Conservation (phyloP, 2,113 vertebrate genomes). For the Astur gentilis region DNA sequence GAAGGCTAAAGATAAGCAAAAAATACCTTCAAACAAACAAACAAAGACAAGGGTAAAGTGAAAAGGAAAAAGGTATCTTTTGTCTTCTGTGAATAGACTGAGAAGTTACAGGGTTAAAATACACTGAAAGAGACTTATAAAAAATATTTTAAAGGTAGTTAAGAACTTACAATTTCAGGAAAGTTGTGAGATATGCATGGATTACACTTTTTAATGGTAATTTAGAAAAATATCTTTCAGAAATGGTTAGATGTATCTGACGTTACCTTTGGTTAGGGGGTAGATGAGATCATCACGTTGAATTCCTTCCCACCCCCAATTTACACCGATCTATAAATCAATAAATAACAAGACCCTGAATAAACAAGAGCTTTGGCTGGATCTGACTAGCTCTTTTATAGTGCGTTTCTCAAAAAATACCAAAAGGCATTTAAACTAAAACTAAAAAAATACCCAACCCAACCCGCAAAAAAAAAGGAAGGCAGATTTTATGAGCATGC, state of each 20-base stretch:
- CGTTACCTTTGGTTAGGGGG: background rate
- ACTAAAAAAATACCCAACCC: fast-evolving
- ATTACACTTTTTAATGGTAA: background rate
- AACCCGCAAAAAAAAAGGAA: background rate
- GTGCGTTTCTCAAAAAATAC: background rate
- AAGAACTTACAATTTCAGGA: background rate
- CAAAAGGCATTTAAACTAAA: background rate
- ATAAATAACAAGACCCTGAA: background rate
- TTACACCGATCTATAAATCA: background rate
- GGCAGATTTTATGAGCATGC: background rate
- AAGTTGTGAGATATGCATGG: background rate
- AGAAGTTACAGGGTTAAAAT: background rate
- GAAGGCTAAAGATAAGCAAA: background rate
- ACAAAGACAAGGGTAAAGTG: background rate
- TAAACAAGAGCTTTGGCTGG: background rate
- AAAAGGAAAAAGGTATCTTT: background rate
- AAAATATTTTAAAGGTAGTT: background rate
- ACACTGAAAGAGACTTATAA: background rate
- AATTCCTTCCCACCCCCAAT: background rate
- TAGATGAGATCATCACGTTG: fast-evolving
- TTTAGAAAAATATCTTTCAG: background rate
- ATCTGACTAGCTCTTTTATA: background rate
- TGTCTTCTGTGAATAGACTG: background rate
- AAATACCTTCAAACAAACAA: background rate
- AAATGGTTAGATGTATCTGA: background rate